Conservation (phyloP, 2,888 invertebrate species). For the Leptogaster cylindrica region DNA sequence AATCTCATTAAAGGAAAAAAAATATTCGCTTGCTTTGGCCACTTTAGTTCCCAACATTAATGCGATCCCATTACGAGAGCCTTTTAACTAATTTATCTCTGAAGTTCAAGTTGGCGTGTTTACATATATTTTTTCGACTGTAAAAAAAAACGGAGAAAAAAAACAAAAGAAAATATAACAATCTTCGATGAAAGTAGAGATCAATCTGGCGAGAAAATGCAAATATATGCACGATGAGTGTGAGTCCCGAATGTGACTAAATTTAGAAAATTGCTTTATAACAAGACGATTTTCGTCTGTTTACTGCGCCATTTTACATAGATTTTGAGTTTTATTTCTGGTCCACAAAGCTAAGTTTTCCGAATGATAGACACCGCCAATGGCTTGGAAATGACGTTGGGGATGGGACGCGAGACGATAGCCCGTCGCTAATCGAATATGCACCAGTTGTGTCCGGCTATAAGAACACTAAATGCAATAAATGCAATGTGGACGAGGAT, state of each 20-base stretch:
- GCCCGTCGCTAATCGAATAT: slow-evolving; percentile 4
- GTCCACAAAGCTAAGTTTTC: not conserved
- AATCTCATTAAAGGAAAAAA: not conserved
- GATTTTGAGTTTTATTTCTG: slow-evolving; percentile 29
- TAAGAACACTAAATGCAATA: not conserved
- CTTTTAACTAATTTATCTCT: not conserved
- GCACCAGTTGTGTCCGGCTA: not conserved
- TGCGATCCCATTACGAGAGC: not conserved
- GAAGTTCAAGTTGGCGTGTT: not conserved
- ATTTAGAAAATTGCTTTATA: slow-evolving; percentile 30
- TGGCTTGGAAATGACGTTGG: not conserved
- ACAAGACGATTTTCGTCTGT: slow-evolving; percentile 10
- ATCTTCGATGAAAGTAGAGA: too few species aligned
- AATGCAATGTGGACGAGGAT: slow-evolving; percentile 7
- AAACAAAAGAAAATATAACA: not conserved
- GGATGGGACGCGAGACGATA: not conserved
- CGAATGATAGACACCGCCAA: not conserved
- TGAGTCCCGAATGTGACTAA: slow-evolving; percentile 9
- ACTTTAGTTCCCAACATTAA: too few species aligned
- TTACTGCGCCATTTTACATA: not conserved
- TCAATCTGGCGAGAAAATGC: too few species aligned
- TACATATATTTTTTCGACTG: not conserved
- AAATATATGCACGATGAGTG: too few species aligned
- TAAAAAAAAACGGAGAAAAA: not conserved
- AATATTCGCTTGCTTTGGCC: not conserved